Evolutionary conservation across 2,888 invertebrate species (phyloP), one percentile per base, ranked within the genome.

Genomic region (Agrochola macilenta): DNA sequence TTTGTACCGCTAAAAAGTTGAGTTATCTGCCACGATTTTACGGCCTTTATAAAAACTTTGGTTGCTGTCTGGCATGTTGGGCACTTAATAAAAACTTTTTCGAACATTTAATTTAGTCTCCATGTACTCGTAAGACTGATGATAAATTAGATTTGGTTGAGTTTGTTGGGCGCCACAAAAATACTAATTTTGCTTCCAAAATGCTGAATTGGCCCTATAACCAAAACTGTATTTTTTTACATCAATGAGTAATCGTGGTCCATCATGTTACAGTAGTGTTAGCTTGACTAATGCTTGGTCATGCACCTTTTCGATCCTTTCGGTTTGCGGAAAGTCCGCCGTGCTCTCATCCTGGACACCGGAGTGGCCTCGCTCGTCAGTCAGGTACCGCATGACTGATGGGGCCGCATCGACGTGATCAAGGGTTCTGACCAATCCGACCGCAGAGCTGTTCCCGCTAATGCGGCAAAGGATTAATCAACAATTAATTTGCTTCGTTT

Each of bases 401-500:
- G 90, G 83, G 78, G 76, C 84, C 87, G 84, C 87, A 89, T 89
- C 88, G 86, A 89, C 91, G 90, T 91, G 92, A 90, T 91, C 91
- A 89, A 90, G 90, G 89, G 89, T 77, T 83, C 82, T 83, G 85
- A 82, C 87, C 86, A 87, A 84, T 81, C 83, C 85, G 74, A 82
- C 87, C 89, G 82, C 89, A 83, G 63, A 77, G 30, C 68, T 75
- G 76, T 75, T 66, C 43, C 82, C 78, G 83, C 81, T 89, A 90
- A 89, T 88, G 88, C 85, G 85, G 74, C 82, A 72, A 81, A 82
- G 88, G 83, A 88, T 91, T 89, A 90, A 92, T 92, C 89, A 90
- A 88, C 90, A 86, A 91, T 92, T 92, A 91, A 91, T 91, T 89
- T 87, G 87, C 84, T 86, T 89, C 88, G 89, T 91, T 89, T 86